A percentile compares a stretch with the other conserved stretches of the same genome.
Evolutionary conservation across 2,888 invertebrate genomes (phyloP).

Genomic region (Sycophila texana): DNA sequence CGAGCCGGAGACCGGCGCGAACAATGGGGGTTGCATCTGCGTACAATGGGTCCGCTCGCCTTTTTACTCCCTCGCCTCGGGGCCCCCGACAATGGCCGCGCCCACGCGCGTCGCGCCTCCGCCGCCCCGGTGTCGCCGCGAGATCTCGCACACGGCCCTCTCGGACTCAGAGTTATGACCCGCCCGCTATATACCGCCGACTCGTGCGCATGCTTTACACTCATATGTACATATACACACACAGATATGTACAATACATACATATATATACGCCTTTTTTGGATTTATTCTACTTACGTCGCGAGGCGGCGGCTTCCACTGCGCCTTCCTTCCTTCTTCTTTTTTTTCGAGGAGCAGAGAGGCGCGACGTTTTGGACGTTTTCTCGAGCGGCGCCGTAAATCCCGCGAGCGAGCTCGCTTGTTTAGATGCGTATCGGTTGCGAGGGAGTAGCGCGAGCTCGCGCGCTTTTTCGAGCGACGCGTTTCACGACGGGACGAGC

Average conservation of each 20-base stretch:
- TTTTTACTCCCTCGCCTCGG: conserved; percentile 59
- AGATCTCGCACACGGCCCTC: conserved; percentile 24
- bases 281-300: too few species aligned
- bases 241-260: too few species aligned
- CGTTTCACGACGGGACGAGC: too few species aligned
- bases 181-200: not conserved
- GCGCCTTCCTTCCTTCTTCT: not conserved
- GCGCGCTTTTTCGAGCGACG: not conserved
- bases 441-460: not conserved
- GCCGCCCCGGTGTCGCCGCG: conserved; percentile 49
- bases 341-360: not conserved
- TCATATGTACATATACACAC: too few species aligned
- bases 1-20: conserved; percentile 64
- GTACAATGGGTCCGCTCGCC: conserved; percentile 61
- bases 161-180: conserved; percentile 28
- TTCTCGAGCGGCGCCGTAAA: conserved; percentile 38
- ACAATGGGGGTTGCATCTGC: conserved; percentile 66
- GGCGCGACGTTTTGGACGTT: not conserved
- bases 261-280: too few species aligned
- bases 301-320: too few species aligned
- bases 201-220: too few species aligned
- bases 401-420: conserved; percentile 14
- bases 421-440: conserved; percentile 34
- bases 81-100: conserved; percentile 61
- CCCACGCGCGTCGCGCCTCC: conserved; percentile 59